Evolutionary conservation across 2,888 invertebrate species (phyloP).

Genomic region (Iselma pallidipennis): DNA sequence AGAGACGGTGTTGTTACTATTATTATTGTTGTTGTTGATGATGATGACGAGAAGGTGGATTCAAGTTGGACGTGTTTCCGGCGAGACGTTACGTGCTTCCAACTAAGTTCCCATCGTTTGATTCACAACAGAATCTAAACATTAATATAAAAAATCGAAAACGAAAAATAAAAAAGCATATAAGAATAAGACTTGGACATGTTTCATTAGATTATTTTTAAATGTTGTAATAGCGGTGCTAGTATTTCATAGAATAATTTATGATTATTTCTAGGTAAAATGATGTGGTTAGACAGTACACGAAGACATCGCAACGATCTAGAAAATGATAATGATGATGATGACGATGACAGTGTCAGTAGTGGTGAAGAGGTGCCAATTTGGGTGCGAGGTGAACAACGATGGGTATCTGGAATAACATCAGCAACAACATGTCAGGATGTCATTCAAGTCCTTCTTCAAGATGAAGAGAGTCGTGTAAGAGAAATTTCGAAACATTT

Average conservation of each 20-base stretch:
- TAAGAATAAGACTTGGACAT: background rate
- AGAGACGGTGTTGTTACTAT: slow-evolving; percentile 1
- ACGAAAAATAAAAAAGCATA: background rate
- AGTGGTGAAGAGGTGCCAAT: slow-evolving; percentile 74
- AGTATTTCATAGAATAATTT: background rate
- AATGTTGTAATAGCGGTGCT: background rate
- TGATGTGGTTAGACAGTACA: slow-evolving; percentile 47
- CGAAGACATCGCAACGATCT: slow-evolving; percentile 23
- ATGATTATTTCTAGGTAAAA: slow-evolving; percentile 16
- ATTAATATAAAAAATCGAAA: slow-evolving; percentile 4
- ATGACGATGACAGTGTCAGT: slow-evolving; percentile 57
- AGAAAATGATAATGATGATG: slow-evolving; percentile 35
- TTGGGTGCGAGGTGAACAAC: slow-evolving; percentile 74
- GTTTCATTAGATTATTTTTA: background rate
- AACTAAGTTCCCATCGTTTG: slow-evolving; percentile 35
- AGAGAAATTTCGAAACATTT: slow-evolving; percentile 27
- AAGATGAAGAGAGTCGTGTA: slow-evolving; percentile 57
- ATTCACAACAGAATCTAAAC: slow-evolving; percentile 19
- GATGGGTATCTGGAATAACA: slow-evolving; percentile 80
- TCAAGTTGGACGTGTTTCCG: slow-evolving; percentile 38
- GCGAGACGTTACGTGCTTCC: slow-evolving; percentile 38
- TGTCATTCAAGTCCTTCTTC: slow-evolving; percentile 72
- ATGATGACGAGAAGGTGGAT: slow-evolving; percentile 20
- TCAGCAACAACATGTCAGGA: slow-evolving; percentile 79
- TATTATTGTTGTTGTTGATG: background rate